phyloP scores from a whole-genome alignment of 1,140 invertebrate species.

The Drosophila sechellia region DNA sequence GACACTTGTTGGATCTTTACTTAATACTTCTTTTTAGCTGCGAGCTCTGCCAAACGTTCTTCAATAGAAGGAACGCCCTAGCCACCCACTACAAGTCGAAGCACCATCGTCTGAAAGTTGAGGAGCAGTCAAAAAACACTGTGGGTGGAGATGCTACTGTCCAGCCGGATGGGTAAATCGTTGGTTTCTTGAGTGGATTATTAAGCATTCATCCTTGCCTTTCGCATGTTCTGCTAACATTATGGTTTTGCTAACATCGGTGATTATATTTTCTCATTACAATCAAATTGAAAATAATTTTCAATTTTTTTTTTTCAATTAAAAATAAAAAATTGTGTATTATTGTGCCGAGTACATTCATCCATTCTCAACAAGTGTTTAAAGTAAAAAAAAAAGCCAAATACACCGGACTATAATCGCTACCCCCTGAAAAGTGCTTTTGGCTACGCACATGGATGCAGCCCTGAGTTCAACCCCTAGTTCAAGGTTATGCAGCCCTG shows the following conservation, averaged over 20 bases:
- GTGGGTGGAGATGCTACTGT: background rate
- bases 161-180: background rate
- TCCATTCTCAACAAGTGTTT: too few relatives aligned
- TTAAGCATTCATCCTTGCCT: too few relatives aligned
- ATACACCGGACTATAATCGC: background rate
- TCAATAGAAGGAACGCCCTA: constrained; percentile 49
- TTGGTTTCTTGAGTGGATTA: background rate
- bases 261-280: too few relatives aligned
- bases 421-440: background rate
- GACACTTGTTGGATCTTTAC: background rate
- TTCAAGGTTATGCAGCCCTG: constrained; percentile 32
- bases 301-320: too few relatives aligned
- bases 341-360: too few relatives aligned
- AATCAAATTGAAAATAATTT: background rate
- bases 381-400: too few relatives aligned
- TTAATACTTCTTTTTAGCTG: constrained; percentile 27
- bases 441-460: background rate
- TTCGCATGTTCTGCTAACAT: too few relatives aligned
- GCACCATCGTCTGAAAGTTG: constrained; percentile 24
- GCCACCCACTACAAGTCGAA: constrained; percentile 51
- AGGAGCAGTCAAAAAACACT: background rate
- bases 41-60: constrained; percentile 39
- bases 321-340: too few relatives aligned
- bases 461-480: constrained; percentile 21
- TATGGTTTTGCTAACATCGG: too few relatives aligned